phyloP scores from a whole-genome alignment of 1,140 invertebrate species.

The Phymorhynchus buccinoides region DNA sequence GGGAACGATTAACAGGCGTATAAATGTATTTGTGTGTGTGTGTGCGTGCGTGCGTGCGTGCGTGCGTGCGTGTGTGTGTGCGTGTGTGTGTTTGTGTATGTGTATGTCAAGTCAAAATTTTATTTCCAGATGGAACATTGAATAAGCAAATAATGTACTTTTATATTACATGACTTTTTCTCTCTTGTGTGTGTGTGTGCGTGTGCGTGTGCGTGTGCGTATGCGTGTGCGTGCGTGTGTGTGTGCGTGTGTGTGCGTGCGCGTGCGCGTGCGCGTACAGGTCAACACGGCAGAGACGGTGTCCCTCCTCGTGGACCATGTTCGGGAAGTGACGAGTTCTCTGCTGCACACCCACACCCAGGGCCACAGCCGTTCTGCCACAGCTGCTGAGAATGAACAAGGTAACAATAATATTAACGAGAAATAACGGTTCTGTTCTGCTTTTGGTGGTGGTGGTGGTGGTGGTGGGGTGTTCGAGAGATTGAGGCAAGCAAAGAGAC shows the following conservation, averaged over 20 bases:
- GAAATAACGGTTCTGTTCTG: too few species aligned
- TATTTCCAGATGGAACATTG: too few species aligned
- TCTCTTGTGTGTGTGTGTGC: too few species aligned
- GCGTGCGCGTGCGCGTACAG: constrained; percentile 21
- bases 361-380: background rate
- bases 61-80: background rate
- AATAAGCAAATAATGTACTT: too few species aligned
- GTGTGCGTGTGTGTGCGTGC: constrained; percentile 17
- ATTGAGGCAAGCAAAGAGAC: background rate
- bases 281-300: background rate
- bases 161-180: too few species aligned
- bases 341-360: background rate
- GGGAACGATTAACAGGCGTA: too few species aligned
- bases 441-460: background rate
- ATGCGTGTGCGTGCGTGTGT: background rate
- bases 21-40: too few species aligned
- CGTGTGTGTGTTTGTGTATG: too few species aligned
- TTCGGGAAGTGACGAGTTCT: too few species aligned
- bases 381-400: background rate
- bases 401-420: background rate
- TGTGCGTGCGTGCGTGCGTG: too few species aligned
- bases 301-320: background rate
- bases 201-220: constrained; percentile 1
- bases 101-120: too few species aligned
- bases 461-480: background rate